phyloP scores from a whole-genome alignment of 2,888 invertebrate species.

The Xestia c-nigrum region DNA sequence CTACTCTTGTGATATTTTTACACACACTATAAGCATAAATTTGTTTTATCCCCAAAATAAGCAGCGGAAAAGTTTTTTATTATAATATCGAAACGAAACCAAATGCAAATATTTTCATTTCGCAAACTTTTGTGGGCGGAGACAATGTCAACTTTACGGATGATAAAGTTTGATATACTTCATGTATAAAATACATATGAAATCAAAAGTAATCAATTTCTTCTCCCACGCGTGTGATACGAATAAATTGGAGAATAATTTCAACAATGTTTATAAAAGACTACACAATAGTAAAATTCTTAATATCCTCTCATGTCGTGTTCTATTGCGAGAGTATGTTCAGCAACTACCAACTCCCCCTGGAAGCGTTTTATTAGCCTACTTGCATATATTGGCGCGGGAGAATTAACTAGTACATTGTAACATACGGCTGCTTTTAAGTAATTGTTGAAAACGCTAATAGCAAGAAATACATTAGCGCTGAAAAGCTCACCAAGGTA shows the following conservation, averaged over 20 bases:
- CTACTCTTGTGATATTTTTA: too few species aligned
- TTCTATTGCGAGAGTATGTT: background rate
- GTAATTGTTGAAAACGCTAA: background rate
- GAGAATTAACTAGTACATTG: background rate
- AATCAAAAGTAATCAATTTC: conserved; percentile 19
- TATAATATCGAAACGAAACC: conserved; percentile 14
- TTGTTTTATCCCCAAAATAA: background rate
- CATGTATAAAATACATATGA: conserved; percentile 24
- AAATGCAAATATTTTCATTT: conserved; percentile 21
- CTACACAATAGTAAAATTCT: background rate
- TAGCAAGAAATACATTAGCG: background rate
- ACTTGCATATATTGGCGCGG: conserved; percentile 25
- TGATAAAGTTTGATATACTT: conserved; percentile 25
- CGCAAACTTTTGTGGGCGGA: conserved; percentile 14
- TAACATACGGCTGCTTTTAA: background rate
- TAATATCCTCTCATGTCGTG: background rate
- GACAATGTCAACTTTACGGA: conserved; percentile 11
- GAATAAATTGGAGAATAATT: background rate
- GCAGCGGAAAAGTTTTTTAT: background rate
- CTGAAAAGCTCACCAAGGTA: background rate
- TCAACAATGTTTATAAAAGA: background rate
- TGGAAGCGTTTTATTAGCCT: conserved; percentile 43
- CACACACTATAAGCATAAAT: background rate
- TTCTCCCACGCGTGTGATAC: background rate
- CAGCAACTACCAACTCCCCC: conserved; percentile 8